phyloP scores from a whole-genome alignment of 2,888 invertebrate genomes.

The Serrognathus titanus region DNA sequence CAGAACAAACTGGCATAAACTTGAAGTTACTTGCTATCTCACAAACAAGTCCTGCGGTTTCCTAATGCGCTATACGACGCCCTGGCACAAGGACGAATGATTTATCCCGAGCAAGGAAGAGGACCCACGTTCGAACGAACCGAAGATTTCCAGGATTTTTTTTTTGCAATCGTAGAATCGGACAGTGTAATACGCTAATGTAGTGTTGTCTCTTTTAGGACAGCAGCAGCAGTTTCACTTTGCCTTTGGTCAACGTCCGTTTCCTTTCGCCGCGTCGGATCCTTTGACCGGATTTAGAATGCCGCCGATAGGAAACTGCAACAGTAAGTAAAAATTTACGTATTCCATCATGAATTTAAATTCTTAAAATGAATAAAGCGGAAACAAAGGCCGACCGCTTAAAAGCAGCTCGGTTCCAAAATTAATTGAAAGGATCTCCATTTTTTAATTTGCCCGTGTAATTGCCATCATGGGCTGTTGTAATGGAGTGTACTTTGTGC shows the following conservation, averaged over 20 bases:
- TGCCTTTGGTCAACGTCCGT: conserved; percentile 83
- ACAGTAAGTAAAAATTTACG: conserved; percentile 65
- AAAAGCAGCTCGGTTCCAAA: too few species aligned
- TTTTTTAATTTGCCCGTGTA: conserved; percentile 12
- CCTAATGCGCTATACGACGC: conserved; percentile 43
- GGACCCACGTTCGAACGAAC: neutral
- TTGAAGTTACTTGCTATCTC: conserved; percentile 41
- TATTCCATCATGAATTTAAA: too few species aligned
- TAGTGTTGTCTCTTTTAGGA: conserved; percentile 89
- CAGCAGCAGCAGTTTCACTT: conserved; percentile 95
- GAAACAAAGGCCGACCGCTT: neutral
- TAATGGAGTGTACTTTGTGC: conserved; percentile 35
- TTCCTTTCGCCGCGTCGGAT: conserved; percentile 80
- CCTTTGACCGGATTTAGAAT: conserved; percentile 83
- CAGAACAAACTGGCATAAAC: conserved; percentile 40
- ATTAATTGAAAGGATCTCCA: neutral
- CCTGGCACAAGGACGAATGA: conserved; percentile 33
- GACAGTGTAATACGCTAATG: conserved; percentile 44
- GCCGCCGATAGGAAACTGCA: conserved; percentile 87
- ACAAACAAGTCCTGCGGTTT: conserved; percentile 46
- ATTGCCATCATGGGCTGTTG: conserved; percentile 19
- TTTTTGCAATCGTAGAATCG: conserved; percentile 25
- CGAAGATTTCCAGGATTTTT: too few species aligned
- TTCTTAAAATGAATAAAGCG: neutral
- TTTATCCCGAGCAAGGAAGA: conserved; percentile 25